These are phyloP conservation scores for Parazoanthus atlanticus DNA, from an alignment of 92 coral and sea anemone species.

Conservation along the genomic window DNA sequence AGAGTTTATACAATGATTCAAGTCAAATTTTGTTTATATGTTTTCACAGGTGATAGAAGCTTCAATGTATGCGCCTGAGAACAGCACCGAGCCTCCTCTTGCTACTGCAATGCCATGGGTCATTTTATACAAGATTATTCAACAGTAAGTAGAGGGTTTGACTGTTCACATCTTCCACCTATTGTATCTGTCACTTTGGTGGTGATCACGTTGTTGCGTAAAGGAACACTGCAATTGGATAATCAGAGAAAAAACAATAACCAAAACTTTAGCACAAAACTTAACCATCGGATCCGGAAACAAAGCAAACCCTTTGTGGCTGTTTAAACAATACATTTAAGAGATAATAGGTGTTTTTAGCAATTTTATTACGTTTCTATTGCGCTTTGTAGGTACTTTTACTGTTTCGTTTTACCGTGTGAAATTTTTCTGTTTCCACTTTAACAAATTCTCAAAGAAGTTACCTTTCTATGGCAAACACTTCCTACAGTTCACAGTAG, in stretches of 20 bases:
- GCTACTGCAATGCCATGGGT: conserved; percentile 99
- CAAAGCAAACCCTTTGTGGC: too few relatives aligned
- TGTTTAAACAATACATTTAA: too few relatives aligned
- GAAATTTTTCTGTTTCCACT: neutral
- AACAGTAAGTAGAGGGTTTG: conserved; percentile 63
- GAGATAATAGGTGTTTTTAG: too few relatives aligned
- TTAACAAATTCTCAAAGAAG: neutral
- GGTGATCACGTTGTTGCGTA: neutral
- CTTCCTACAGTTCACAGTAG: too few relatives aligned
- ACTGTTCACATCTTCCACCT: neutral
- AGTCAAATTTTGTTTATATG: neutral
- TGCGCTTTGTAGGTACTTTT: too few relatives aligned
- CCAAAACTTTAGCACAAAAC: too few relatives aligned
- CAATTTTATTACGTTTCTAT: too few relatives aligned
- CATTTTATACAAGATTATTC: conserved; percentile 79
- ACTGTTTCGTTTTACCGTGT: neutral
- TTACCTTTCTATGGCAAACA: too few relatives aligned
- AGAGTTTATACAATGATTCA: neutral
- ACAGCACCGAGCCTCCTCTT: conserved; percentile 88
- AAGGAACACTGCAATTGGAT: too few relatives aligned
- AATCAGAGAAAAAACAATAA: too few relatives aligned
- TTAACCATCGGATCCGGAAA: too few relatives aligned
- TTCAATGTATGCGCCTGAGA: conserved; percentile 92
- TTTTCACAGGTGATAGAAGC: conserved; percentile 87
- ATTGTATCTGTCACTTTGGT: neutral